Base-by-base conservation (phyloP, 2,888 invertebrate genomes). In the Pyrgus malvae region DNA sequence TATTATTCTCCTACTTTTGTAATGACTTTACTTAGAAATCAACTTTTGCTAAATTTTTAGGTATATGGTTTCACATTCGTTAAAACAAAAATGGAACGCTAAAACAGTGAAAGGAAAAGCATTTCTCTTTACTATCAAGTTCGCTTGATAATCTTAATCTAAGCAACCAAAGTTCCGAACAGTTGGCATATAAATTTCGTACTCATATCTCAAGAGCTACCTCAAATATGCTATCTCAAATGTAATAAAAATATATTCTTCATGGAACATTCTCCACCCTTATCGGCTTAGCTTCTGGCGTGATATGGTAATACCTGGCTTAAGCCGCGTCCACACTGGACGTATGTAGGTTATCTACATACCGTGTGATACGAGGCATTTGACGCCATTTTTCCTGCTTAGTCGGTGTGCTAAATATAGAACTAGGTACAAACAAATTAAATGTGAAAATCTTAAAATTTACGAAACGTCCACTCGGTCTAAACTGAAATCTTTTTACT, bases 261-360 rank as follows among this genome's bases (percentile, higher is more conserved):
- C 40, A 40, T 31, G 38, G 27, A 19, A 40, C 48, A 40, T 40
- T 27, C 40, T n/a, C 27, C n/a, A 16, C 29, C 23, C 49, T 16
- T 41, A 49, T 49, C 41, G 41, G 49, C 49, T 49, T 49, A 49
- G 41, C 41, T 41, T 41, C 41, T 49, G 38, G 23, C 33, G 41
- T 41, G 49, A 49, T 49, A 49, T 41, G 49, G 49, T 49, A 49
- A 49, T 41, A 40, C 49, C 31, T 41, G 49, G 40, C 41, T 41
- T 41, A 41, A 46, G 46, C 21, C 19, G 27, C 16, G 48, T 49
- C 48, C 48, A 31, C 31, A 14, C 31, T 40, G 41, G 49, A 41
- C 49, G 41, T 49, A 41, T 49, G 40, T 49, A 49, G 49, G 49
- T 7, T 49, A 49, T 49, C 49, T 49, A n/a, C 41, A 40, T 40